Percentiles rank a stretch among this genome's conserved stretches.
phyloP scores from a whole-genome alignment of 2,888 invertebrate genomes.

The Zonitis immaculata region DNA sequence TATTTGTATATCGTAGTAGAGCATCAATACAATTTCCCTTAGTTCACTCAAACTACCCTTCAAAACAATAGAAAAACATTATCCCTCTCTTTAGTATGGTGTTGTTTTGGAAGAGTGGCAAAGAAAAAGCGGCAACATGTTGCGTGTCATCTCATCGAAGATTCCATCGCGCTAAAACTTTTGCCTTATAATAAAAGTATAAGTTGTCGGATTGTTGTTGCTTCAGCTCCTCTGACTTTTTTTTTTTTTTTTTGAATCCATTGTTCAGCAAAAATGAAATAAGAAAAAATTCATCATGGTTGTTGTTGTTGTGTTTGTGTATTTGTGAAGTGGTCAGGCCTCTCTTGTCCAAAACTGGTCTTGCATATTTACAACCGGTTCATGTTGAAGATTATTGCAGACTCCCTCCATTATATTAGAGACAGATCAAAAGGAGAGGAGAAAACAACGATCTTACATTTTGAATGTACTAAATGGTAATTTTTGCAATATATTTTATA shows the following conservation, averaged over 20 bases:
- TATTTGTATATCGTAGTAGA: too few species aligned
- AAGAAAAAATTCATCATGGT: not conserved
- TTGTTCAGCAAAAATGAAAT: not conserved
- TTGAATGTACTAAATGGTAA: not conserved
- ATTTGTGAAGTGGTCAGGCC: constrained; percentile 13
- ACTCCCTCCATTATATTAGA: constrained; percentile 13
- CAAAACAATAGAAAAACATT: not conserved
- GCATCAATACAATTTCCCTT: constrained; percentile 18
- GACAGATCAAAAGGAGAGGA: too few species aligned
- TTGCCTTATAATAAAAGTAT: too few species aligned
- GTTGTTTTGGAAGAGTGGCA: not conserved
- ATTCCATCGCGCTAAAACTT: not conserved
- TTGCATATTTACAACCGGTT: constrained; percentile 22
- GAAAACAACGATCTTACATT: constrained; percentile 7
- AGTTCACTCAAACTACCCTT: constrained; percentile 4
- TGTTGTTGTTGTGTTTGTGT: not conserved
- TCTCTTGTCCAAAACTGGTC: constrained; percentile 21
- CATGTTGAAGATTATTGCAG: constrained; percentile 16
- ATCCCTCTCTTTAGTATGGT: not conserved
- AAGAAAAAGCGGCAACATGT: not conserved
- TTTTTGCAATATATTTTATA: not conserved
- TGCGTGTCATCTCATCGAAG: constrained; percentile 1
- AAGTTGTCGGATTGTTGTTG: not conserved
- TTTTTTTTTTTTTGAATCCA: not conserved
- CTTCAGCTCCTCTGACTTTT: not conserved